Percentiles rank a stretch among this genome's conserved stretches.
Evolutionary conservation across 2,797 vertebrate species (phyloP).

Genomic region (Gallinago nigripennis): DNA sequence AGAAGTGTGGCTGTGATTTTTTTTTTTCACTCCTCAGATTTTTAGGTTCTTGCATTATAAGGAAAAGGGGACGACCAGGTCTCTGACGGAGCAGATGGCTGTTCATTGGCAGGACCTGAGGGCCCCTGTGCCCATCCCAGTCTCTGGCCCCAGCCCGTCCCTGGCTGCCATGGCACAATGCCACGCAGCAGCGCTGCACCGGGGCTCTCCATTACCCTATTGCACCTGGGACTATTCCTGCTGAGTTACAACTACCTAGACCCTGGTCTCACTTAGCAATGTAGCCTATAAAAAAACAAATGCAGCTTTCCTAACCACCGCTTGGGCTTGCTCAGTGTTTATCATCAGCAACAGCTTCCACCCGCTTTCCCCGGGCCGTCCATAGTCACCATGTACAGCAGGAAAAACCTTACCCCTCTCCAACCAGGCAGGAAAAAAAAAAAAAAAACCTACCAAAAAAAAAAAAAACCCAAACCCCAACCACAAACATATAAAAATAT

Average conservation of each 20-base stretch:
- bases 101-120: not conserved
- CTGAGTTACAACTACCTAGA: not conserved
- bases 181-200: accelerated
- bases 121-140: accelerated
- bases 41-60: not conserved
- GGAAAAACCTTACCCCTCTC: not conserved
- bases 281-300: not conserved
- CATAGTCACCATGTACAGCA: not conserved
- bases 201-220: accelerated
- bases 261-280: not conserved
- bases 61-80: not conserved
- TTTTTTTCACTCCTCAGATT: not conserved
- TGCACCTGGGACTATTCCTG: accelerated
- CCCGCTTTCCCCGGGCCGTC: accelerated
- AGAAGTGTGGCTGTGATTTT: not conserved
- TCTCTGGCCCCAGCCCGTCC: not conserved
- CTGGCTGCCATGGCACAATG: not conserved
- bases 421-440: not conserved
- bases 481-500: not conserved
- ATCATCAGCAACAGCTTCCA: not conserved
- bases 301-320: not conserved
- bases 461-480: too few species aligned
- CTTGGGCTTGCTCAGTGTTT: not conserved
- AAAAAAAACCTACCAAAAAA: too few species aligned
- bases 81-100: accelerated